Conservation (phyloP, 2,888 invertebrate genomes). For the Cryptus armator region DNA sequence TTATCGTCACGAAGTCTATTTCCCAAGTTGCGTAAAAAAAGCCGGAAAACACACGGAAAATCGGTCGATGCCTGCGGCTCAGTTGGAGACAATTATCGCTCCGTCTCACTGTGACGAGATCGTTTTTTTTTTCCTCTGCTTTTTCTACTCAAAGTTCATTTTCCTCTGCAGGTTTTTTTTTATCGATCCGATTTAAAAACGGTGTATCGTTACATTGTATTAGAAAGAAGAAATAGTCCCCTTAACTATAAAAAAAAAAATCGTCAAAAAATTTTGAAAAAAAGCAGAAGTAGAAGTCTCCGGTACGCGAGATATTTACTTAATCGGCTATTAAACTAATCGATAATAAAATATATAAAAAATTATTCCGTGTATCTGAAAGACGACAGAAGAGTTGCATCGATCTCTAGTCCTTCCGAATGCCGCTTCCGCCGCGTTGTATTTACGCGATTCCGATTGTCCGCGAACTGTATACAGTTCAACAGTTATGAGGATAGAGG, state of each 20-base stretch:
- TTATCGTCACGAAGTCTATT: constrained; percentile 57
- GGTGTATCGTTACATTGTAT: no score
- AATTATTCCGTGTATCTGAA: not conserved
- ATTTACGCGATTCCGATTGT: constrained; percentile 28
- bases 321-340: no score
- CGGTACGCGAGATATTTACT: no score
- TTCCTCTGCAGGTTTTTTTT: not conserved
- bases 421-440: constrained; percentile 31
- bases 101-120: constrained; percentile 73
- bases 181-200: constrained; percentile 2
- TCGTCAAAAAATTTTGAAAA: no score
- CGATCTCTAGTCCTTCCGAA: constrained; percentile 25
- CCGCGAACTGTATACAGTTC: constrained; percentile 6
- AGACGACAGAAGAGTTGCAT: constrained; percentile 4
- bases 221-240: no score
- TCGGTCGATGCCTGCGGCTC: constrained; percentile 67
- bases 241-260: no score
- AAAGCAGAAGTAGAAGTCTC: no score
- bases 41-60: constrained; percentile 44
- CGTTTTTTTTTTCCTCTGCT: constrained; percentile 56
- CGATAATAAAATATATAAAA: not conserved
- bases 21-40: constrained; percentile 9
- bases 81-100: constrained; percentile 72
- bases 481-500: constrained; percentile 18
- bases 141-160: constrained; percentile 35